Base-by-base conservation (phyloP, 2,888 invertebrate genomes). In the Sepiola atlantica region DNA sequence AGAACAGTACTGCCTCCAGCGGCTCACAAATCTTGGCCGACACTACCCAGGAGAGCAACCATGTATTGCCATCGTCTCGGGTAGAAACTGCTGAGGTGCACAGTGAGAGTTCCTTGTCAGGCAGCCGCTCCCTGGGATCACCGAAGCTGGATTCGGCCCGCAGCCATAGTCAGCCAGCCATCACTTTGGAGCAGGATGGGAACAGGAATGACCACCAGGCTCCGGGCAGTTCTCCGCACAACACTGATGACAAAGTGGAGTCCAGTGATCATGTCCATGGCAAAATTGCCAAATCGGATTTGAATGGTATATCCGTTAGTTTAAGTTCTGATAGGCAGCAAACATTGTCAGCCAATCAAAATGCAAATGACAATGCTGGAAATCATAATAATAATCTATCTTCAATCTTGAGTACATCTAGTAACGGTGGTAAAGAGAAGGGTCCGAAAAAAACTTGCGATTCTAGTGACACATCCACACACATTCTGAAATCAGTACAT, bases 331-430 rank as follows among this genome's bases (percentile, higher is more conserved):
- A 95, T 95, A 95, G 95, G 95, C 95, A 95, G 95, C 95, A 95
- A 95, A 95, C 94, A 95, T 95, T 95, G 96, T 96, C 97, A 96
- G 96, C 97, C 96, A 97, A 96, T 97, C 97, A 97, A 96, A 97
- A 96, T 97, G 96, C 96, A 96, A 96, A 96, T 97, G 97, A 97
- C 96, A 96, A 96, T 96, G 97, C 96, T 96, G 96, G 96, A 94
- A 95, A 95, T 77, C 77, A 77, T 77, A 77, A 77, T n/a, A 54
- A 54, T 92, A 28, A 45, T 45, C 54, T 92, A 28, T n/a, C 45
- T 18, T 55, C 92, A 8, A 35, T 61, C 28, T 93, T 93, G 93
- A 93, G 55, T 32, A 55, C 93, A 3, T 57, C 93, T 93, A 28
- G 28, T 61, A 57, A 57, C 57, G 35, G 32, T 93, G 57, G 61